phyloP scores from a whole-genome alignment of 2,888 invertebrate genomes.

The Coremacera marginata region DNA sequence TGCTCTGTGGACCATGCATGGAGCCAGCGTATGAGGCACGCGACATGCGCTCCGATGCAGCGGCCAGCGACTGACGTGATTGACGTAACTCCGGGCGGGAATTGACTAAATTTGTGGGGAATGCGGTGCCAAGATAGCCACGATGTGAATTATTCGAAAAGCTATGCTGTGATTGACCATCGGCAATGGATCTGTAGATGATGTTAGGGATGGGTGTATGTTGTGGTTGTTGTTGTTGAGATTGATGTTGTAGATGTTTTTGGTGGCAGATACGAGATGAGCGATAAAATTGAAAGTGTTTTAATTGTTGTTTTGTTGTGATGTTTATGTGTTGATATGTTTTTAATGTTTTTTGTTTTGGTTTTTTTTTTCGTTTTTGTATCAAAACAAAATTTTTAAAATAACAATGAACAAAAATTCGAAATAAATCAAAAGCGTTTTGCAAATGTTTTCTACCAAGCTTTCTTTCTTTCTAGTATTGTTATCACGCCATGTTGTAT shows the following conservation, averaged over 20 bases:
- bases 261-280: neutral
- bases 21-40: constrained; percentile 79
- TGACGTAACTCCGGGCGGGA: constrained; percentile 86
- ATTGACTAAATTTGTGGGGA: constrained; percentile 82
- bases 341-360: neutral
- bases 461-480: neutral
- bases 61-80: constrained; percentile 87
- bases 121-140: constrained; percentile 76
- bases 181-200: constrained; percentile 79
- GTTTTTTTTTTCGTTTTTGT: neutral
- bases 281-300: constrained; percentile 6
- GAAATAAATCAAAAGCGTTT: neutral
- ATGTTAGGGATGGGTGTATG: constrained; percentile 25
- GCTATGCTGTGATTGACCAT: constrained; percentile 91
- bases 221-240: constrained; percentile 27
- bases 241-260: neutral
- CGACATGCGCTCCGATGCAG: constrained; percentile 85
- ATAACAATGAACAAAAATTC: neutral
- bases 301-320: neutral
- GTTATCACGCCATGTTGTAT: too few species aligned
- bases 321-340: constrained; percentile 31
- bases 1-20: constrained; percentile 74
- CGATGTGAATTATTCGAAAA: constrained; percentile 86
- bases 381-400: neutral
- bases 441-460: neutral